Conservation (phyloP, 2,113 vertebrate genomes). For the Pipra filicauda region DNA sequence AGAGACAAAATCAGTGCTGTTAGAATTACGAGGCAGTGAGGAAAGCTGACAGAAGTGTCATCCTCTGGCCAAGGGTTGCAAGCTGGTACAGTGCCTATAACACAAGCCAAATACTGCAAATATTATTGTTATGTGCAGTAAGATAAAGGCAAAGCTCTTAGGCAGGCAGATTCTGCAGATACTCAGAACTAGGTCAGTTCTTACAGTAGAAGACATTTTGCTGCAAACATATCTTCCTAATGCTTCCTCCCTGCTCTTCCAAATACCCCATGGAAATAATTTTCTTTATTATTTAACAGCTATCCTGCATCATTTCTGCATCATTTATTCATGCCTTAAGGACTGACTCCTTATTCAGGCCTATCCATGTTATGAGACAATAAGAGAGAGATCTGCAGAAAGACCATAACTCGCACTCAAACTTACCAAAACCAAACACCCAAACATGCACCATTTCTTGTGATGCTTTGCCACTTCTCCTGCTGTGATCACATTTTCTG, state of each 20-base stretch:
- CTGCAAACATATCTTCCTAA: neutral
- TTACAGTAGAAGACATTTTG: neutral
- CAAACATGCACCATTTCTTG: neutral
- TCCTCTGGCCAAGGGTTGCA: constrained; percentile 59
- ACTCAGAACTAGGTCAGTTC: neutral
- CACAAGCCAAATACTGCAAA: constrained; percentile 28
- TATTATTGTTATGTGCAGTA: constrained; percentile 39
- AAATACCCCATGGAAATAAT: neutral
- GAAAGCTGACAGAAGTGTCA: constrained; percentile 62
- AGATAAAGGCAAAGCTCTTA: constrained; percentile 54
- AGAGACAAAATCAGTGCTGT: constrained; percentile 34
- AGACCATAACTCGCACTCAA: neutral
- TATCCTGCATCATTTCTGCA: neutral
- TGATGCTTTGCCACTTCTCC: neutral
- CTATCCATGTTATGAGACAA: neutral
- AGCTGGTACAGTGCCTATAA: constrained; percentile 30
- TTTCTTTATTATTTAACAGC: constrained; percentile 5
- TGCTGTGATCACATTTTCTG: neutral
- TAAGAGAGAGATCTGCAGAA: neutral
- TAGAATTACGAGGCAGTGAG: constrained; percentile 51
- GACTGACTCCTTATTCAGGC: neutral
- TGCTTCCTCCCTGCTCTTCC: neutral
- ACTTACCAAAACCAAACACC: neutral
- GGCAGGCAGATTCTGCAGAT: neutral
- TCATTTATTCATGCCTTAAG: neutral